Evolutionary conservation across 35 echinoderm and acorn worm species (phyloP), one percentile per base, ranked within the genome.

Genomic region (Eucidaris tribuloides): DNA sequence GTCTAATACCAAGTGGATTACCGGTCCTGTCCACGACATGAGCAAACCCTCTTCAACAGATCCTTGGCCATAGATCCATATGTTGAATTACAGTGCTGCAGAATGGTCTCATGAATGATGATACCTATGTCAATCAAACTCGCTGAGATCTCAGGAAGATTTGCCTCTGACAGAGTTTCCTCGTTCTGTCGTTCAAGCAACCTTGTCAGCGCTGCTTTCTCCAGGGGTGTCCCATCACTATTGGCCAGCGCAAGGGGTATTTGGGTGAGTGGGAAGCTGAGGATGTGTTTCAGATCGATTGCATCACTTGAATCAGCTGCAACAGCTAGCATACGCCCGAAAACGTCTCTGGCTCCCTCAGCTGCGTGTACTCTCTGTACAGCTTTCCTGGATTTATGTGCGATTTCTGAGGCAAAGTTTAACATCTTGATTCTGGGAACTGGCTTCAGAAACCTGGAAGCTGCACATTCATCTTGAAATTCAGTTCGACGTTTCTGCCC

Each of bases 321-420:
- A 42, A 87, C 58, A 38, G 60, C 85, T 20, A 80, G 27, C 36
- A 88, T 80, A 42, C 76, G 4, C 22, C 50, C 60, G 61, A 88
- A 88, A 31, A 58, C 45, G 46, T 86, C 68, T 27, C 83, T 70
- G 28, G 61, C 41, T 34, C 82, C 46, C 25, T 52, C 59, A 59
- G 64, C 78, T 27, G 64, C 79, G 9, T 27, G 38, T 68, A 66
- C 52, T 54, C 46, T 50, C 41, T 88, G 86, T 15, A 39, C 35
- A 41, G 28, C 71, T 20, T 25, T 32, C 24, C 42, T 37, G 11
- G 42, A 46, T 37, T 81, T 80, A 62, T 71, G 81, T 9, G 36
- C 19, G 19, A 82, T 92, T 55, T 82, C 84, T 29, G 39, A 40
- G 24, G 90, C 77, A 77, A 87, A 92, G 49, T 92, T 87, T 40